These are phyloP conservation scores for Onthophagus sagittarius DNA, from an alignment of 2,888 invertebrate species.

Conservation along the genomic window DNA sequence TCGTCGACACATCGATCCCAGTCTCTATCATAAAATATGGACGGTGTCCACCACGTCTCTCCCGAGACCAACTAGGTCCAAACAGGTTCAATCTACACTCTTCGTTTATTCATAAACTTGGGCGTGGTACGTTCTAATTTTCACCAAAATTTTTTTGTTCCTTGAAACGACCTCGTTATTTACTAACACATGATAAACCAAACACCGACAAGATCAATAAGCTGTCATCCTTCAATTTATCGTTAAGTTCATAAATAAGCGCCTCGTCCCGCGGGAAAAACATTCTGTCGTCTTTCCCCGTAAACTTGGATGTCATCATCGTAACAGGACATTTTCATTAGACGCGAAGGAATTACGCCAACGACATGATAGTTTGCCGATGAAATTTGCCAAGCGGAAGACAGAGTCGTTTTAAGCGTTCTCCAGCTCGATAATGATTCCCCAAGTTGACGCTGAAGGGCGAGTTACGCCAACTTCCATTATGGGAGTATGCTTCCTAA, in stretches of 20 bases:
- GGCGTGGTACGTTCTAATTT: neutral
- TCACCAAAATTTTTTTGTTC: conserved; percentile 14
- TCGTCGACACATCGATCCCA: conserved; percentile 3
- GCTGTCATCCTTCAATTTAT: neutral
- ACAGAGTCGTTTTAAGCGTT: neutral
- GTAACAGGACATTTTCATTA: neutral
- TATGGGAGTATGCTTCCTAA: neutral
- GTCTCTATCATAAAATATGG: conserved; percentile 20
- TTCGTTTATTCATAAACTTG: conserved; percentile 17
- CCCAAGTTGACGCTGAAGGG: neutral
- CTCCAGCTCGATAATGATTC: neutral
- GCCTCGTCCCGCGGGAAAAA: neutral
- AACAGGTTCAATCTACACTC: conserved; percentile 18
- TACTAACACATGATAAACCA: neutral
- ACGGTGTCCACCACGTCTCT: conserved; percentile 14
- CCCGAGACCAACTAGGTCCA: conserved; percentile 16
- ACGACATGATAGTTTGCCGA: neutral
- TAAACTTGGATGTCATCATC: neutral
- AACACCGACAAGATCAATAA: neutral
- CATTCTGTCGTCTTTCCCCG: neutral
- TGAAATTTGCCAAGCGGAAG: neutral
- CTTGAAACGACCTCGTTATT: neutral
- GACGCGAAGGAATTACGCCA: neutral
- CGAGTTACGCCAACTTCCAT: neutral
- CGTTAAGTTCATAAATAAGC: neutral